A percentile compares a stretch with the other conserved stretches of the same genome.
phyloP scores from a whole-genome alignment of 2,888 invertebrate genomes.

The Erynnis tages region DNA sequence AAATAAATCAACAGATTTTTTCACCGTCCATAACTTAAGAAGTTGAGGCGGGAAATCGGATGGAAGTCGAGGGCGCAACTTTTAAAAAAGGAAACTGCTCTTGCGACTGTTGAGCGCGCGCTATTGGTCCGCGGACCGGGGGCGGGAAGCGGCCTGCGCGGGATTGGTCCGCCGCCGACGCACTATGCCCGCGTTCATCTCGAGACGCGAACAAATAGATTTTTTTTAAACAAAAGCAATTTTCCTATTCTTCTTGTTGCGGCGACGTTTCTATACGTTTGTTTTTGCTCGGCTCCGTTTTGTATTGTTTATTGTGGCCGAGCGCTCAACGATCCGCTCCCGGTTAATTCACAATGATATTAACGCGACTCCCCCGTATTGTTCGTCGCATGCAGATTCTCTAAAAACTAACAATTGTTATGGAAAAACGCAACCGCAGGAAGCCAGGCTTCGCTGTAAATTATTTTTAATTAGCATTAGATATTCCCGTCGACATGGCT shows the following conservation, averaged over 20 bases:
- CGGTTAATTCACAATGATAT: conserved; percentile 77
- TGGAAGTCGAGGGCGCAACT: conserved; percentile 78
- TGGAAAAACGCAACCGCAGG: conserved; percentile 55
- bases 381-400: conserved; percentile 70
- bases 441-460: conserved; percentile 36
- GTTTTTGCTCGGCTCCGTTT: conserved; percentile 74
- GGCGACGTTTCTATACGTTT: conserved; percentile 71
- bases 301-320: conserved; percentile 77
- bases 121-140: conserved; percentile 66
- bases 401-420: conserved; percentile 72
- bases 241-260: conserved; percentile 81
- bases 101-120: conserved; percentile 57
- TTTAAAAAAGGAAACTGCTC: conserved; percentile 80
- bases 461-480: conserved; percentile 65
- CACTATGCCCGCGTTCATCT: conserved; percentile 74
- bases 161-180: conserved; percentile 65
- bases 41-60: conserved; percentile 78
- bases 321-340: conserved; percentile 75
- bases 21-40: conserved; percentile 73
- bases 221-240: conserved; percentile 80
- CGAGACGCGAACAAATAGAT: conserved; percentile 77
- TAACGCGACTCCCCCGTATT: conserved; percentile 66
- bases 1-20: conserved; percentile 75
- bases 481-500: conserved; percentile 44
- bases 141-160: conserved; percentile 64